phyloP scores from a whole-genome alignment of 2,888 invertebrate genomes.

The Caenorhabditis japonica region DNA sequence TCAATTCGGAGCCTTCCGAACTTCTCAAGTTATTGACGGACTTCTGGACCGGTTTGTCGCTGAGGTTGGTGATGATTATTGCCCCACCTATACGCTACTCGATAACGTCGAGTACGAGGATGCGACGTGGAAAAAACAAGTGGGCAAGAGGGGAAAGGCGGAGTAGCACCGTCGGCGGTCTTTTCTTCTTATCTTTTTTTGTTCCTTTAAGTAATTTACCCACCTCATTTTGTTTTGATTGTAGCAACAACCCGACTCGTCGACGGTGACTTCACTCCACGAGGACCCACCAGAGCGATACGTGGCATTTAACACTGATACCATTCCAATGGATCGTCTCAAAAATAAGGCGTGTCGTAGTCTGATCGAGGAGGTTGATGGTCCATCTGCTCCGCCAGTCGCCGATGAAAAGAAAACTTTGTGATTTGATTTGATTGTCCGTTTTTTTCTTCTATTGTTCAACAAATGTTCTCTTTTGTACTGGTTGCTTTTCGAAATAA shows the following conservation, averaged over 20 bases:
- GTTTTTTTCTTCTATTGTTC: neutral
- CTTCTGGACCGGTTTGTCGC: conserved; percentile 39
- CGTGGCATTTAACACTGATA: conserved; percentile 40
- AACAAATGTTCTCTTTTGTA: conserved; percentile 28
- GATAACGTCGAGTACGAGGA: conserved; percentile 42
- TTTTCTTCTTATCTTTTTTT: neutral
- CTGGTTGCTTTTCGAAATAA: conserved; percentile 13
- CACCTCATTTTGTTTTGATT: neutral
- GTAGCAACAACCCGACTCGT: conserved; percentile 37
- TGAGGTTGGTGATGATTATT: conserved; percentile 46
- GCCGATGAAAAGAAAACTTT: conserved; percentile 26
- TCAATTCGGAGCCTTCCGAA: conserved; percentile 46
- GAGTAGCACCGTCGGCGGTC: too few relatives aligned
- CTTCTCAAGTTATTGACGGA: conserved; percentile 37
- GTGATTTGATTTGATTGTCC: conserved; percentile 6
- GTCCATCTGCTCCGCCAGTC: conserved; percentile 39
- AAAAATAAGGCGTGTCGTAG: conserved; percentile 17
- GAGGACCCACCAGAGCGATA: conserved; percentile 38
- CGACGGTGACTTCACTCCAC: conserved; percentile 30
- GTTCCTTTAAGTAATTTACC: neutral
- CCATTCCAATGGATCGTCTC: conserved; percentile 36
- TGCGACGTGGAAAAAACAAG: conserved; percentile 8
- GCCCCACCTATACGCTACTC: conserved; percentile 25
- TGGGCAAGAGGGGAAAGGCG: too few relatives aligned
- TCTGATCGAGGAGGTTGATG: conserved; percentile 49